Base-by-base conservation (phyloP, 2,113 vertebrate genomes). In the Callocephalon fimbriatum region DNA sequence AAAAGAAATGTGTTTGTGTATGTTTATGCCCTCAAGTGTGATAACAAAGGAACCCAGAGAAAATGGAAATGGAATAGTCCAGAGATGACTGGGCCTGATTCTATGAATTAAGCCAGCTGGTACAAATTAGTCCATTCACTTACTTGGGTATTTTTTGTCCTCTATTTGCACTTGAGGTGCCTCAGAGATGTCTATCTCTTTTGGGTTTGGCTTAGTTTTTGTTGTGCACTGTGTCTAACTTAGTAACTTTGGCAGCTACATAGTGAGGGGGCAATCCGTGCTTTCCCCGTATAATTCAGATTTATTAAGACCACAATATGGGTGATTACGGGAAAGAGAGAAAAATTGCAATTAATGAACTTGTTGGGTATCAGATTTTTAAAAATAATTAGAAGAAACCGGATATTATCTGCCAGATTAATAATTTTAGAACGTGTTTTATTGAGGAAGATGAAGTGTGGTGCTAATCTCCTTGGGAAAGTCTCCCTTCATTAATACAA, bases 341-440 rank as follows among this genome's bases (percentile, higher is more conserved):
- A 78, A 15, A 88, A 74, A 67, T 20, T 21, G 19, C 23, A 68
- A 72, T 59, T 77, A 2, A 2, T 5, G 1, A 73, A 18, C 29
- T 65, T 50, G 40, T 35, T 0, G 0, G 16, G 12, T 45, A 56
- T 66, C 0, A 0, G 17, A 40, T 65, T 75, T 82, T 4, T 1
- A 7, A 75, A 89, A 93, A 53, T 35, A 83, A 77, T 58, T 89
- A 68, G 48, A 72, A 25, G 37, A 61, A 81, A 63, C 18, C 21
- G 81, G 32, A 23, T 76, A 67, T 62, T 86, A 76, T 65, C 38
- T 79, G 19, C 15, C 27, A 86, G 59, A 62, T 73, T 62, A 68
- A 66, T 92, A 70, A 80, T 74, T 92, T 68, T 48, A 53, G 31
- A 79, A 45, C 22, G 38, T 70, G 53, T 85, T 91, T 96, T 96